Evolutionary conservation across 1,140 invertebrate species (phyloP).

Genomic region (Paraescarpia echinospica): DNA sequence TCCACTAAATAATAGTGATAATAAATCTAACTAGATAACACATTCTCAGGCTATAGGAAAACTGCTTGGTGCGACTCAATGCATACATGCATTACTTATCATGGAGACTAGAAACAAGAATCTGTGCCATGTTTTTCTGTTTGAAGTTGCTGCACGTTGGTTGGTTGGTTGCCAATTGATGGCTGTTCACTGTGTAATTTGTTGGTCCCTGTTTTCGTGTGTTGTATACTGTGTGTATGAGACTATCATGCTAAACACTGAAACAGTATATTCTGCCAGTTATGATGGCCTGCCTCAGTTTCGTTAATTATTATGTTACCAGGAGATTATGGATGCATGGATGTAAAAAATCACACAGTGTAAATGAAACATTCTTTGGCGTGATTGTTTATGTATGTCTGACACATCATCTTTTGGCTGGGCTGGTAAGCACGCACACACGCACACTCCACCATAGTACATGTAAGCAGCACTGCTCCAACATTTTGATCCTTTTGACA

Average conservation of each 20-base stretch:
- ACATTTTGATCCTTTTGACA: not conserved
- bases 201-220: not conserved
- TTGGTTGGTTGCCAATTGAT: not conserved
- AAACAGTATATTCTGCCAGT: not conserved
- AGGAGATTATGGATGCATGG: not conserved
- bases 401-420: not conserved
- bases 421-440: not conserved
- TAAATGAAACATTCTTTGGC: not conserved
- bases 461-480: not conserved
- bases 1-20: constrained; percentile 1
- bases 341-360: not conserved
- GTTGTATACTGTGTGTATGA: not conserved
- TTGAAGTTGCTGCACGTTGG: not conserved
- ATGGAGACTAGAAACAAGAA: not conserved
- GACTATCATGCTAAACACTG: not conserved
- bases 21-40: not conserved
- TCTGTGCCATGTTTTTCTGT: not conserved
- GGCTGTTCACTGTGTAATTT: not conserved
- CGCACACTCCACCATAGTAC: not conserved
- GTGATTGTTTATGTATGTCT: not conserved
- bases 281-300: not conserved
- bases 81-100: too few species aligned
- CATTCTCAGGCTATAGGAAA: not conserved
- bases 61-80: too few species aligned
- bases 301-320: not conserved